phyloP scores from a whole-genome alignment of 2,113 vertebrate genomes.

The Anolis sagrei region DNA sequence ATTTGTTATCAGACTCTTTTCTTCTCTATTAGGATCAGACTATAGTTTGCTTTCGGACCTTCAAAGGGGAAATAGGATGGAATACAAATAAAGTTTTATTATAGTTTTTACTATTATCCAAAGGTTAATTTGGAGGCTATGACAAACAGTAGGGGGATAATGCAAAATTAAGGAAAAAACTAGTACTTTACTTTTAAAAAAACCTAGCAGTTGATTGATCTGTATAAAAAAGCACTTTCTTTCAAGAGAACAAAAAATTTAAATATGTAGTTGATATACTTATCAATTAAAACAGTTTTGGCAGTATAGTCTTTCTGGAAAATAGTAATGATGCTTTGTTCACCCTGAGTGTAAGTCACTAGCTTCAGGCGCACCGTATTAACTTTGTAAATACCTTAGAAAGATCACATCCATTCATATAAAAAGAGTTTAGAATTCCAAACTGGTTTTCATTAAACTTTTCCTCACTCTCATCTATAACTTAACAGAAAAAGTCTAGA shows the following conservation, averaged over 20 bases:
- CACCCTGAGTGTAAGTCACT: background rate
- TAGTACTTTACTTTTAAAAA: background rate
- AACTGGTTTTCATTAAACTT: background rate
- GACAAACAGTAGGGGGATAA: fast-evolving
- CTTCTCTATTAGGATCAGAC: background rate
- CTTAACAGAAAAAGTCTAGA: background rate
- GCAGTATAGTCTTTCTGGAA: fast-evolving
- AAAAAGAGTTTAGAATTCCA: background rate
- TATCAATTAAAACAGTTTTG: background rate
- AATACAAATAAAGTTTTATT: background rate
- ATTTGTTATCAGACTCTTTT: background rate
- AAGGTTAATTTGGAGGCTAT: background rate
- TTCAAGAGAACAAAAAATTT: background rate
- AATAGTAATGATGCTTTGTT: background rate
- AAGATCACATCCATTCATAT: background rate
- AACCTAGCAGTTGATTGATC: background rate
- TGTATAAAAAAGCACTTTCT: background rate
- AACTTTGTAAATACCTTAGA: background rate
- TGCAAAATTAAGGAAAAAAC: background rate
- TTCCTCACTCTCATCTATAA: background rate
- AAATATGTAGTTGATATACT: background rate
- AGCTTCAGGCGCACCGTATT: background rate
- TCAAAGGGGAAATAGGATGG: too few species aligned
- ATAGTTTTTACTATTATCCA: too few species aligned
- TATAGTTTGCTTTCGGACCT: background rate